Base-by-base conservation (phyloP, 2,888 invertebrate genomes). In the Myopa tessellatipennis region DNA sequence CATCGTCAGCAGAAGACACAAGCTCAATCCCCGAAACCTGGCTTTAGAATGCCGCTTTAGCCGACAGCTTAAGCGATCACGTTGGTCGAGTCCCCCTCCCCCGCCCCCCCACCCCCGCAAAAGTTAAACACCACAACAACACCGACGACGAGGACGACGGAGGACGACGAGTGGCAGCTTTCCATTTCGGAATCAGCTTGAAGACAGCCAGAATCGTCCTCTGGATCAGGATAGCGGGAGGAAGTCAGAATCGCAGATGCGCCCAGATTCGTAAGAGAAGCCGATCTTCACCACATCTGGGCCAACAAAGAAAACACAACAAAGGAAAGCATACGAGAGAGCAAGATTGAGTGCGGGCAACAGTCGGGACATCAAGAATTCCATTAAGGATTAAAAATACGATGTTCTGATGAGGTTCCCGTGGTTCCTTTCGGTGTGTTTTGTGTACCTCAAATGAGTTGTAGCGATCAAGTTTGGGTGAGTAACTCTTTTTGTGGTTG, bases 361-460 rank as follows among this genome's bases (percentile, higher is more conserved):
- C 18, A 18, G n/a, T 16, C 38, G 8, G 61, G n/a, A 61, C n/a
- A 16, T 12, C 10, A 74, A 38, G 63, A 82, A 82, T 79, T 82
- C 82, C 82, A 81, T 82, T 82, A 80, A 80, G 82, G 82, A 82
- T 82, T 82, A 82, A 79, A 81, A 76, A 70, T n/a, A 36, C 71
- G 55, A 34, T 52, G 68, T 40, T 74, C 45, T 10, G 58, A 74
- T 40, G 68, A 38, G 36, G 38, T 55, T 55, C 55, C n/a, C n/a
- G 4, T 6, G n/a, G 10, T 45, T 45, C 45, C 10, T 45, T 45
- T 45, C 65, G 34, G 26, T 36, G 4, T 34, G 10, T 18, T 65
- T 2, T 16, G n/a, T 10, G 14, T 34, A 34, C 50, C 26, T 26
- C 26, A 26, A 26, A 26, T 26, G 26, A 26, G 26, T 26, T 26